Base-by-base conservation (phyloP, 2,888 invertebrate species). In the Nomada ruficornis region DNA sequence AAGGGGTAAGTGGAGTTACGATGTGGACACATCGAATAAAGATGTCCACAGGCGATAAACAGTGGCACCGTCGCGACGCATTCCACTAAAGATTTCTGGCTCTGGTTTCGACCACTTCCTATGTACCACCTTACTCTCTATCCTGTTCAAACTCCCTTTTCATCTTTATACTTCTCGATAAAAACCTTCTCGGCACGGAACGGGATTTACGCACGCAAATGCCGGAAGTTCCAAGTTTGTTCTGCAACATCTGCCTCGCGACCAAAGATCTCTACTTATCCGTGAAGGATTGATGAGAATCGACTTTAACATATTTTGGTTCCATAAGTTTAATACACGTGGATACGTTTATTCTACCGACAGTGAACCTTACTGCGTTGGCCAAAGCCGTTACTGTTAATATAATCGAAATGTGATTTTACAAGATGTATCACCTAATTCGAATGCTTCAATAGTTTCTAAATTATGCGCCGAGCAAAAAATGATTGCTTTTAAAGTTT, bases 21-120 rank as follows among this genome's bases (percentile, higher is more conserved):
- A 80, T 60, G 67, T 80, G 75, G 71, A 79, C 60, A 71, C 54
- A 60, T 75, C 75, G 62, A 70, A 82, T 82, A 80, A 82, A 82
- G 67, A 80, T 82, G 75, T 80, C 75, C 72, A 44, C 47, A 15
- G 23, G 75, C 80, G 80, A 82, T 82, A 80, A 82, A 82, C 82
- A 80, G 72, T 57, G 63, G 63, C 72, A 68, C 71, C 68, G 72
- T 80, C 75, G 79, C 75, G 79, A 72, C 74, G 63, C 57, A 47
- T 65, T 76, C 26, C 69, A n/a, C 75, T 71, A 68, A 75, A 80
- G 77, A 79, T 79, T 82, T 82, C 79, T 80, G 71, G 68, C 71
- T 75, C 68, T 54, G 79, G 62, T 68, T 71, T 75, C 75, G 57
- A 74, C 47, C 74, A 67, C 54, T 67, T 70, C 59, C 67, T 55